Evolutionary conservation across 2,888 invertebrate species (phyloP).

Genomic region (Pomacea canaliculata): DNA sequence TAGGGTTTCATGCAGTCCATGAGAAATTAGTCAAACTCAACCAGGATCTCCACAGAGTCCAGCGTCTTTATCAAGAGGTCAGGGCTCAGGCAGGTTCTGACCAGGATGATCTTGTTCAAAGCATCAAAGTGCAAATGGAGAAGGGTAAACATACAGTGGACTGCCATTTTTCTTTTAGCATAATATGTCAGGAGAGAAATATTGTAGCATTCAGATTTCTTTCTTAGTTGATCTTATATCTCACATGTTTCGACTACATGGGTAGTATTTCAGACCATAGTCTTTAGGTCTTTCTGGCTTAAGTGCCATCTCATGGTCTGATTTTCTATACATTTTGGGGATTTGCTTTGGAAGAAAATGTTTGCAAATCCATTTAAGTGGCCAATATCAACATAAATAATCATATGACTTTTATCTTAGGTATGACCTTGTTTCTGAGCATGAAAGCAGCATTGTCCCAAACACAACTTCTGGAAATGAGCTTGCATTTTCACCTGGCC

Average conservation of each 20-base stretch:
- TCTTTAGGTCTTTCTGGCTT: too few relatives aligned
- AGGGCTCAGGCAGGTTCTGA: constrained; percentile 73
- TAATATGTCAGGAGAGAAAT: neutral
- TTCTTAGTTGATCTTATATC: neutral
- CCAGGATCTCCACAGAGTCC: constrained; percentile 79
- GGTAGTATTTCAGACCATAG: too few relatives aligned
- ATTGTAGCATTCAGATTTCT: neutral
- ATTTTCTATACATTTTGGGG: too few relatives aligned
- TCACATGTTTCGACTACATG: too few relatives aligned
- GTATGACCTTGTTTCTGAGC: constrained; percentile 63
- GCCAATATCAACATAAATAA: neutral
- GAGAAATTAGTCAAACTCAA: constrained; percentile 74
- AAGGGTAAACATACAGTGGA: constrained; percentile 45
- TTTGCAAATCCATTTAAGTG: too few relatives aligned
- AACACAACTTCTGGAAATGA: constrained; percentile 79
- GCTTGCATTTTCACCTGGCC: constrained; percentile 83
- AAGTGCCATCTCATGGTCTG: too few relatives aligned
- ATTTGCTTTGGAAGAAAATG: too few relatives aligned
- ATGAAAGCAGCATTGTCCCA: constrained; percentile 79
- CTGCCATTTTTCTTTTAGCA: too few relatives aligned
- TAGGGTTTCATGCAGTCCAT: constrained; percentile 74
- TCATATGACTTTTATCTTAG: constrained; percentile 39
- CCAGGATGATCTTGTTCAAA: constrained; percentile 71
- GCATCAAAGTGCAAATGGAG: constrained; percentile 63
- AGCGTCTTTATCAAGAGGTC: constrained; percentile 81